Conservation (phyloP, 2,797 vertebrate genomes). For the Danio tinwini region DNA sequence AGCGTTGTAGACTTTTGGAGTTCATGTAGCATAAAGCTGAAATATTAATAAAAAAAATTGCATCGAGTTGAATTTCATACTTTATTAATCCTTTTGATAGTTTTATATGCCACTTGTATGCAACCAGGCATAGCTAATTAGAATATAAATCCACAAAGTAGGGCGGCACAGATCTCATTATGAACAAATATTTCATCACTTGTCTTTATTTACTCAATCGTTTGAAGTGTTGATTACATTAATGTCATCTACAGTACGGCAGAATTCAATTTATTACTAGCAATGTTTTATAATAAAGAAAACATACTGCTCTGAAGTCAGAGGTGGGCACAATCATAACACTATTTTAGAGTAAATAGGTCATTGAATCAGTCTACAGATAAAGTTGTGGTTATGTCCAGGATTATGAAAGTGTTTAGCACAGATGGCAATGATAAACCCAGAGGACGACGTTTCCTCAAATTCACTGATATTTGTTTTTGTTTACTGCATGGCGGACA, state of each 20-base stretch:
- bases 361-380: not conserved
- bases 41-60: not conserved
- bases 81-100: slow-evolving; percentile 7
- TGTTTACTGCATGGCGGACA: slow-evolving; percentile 54
- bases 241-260: slow-evolving; percentile 21
- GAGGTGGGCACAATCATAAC: slow-evolving; percentile 3
- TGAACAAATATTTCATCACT: slow-evolving; percentile 9
- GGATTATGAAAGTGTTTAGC: slow-evolving; percentile 30
- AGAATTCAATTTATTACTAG: not conserved
- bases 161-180: slow-evolving; percentile 20
- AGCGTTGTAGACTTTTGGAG: not conserved
- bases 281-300: not conserved
- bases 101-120: slow-evolving; percentile 11
- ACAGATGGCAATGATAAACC: slow-evolving; percentile 19
- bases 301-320: not conserved
- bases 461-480: slow-evolving; percentile 47
- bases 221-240: slow-evolving; percentile 32
- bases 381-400: not conserved
- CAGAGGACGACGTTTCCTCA: slow-evolving; percentile 26
- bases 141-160: slow-evolving; percentile 29
- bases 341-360: not conserved
- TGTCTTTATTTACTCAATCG: not conserved
- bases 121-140: slow-evolving; percentile 30
- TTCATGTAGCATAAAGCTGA: not conserved
- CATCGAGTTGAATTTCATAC: not conserved